Conservation (phyloP, 2,113 vertebrate species). For the Dasyornis broadbenti region DNA sequence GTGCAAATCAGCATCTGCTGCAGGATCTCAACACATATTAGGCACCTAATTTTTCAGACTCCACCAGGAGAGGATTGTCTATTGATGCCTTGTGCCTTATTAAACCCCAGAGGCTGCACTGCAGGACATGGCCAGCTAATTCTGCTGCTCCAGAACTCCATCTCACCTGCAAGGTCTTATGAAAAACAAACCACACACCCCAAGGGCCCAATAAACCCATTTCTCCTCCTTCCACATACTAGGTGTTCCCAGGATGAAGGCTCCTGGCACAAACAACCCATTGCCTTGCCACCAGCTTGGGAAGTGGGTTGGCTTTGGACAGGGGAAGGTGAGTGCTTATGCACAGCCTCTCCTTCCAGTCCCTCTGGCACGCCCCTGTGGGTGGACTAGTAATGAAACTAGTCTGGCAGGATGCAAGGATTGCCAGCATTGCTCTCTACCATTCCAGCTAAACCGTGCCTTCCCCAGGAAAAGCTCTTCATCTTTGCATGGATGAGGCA, state of each 20-base stretch:
- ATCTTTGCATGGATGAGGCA: background rate
- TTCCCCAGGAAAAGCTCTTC: background rate
- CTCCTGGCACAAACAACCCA: background rate
- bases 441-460: rapidly evolving
- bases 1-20: background rate
- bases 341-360: background rate
- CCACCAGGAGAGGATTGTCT: background rate
- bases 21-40: rapidly evolving
- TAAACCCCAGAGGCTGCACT: background rate
- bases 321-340: rapidly evolving
- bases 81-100: background rate
- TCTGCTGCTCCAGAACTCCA: background rate
- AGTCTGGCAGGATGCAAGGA: background rate
- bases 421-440: background rate
- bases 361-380: background rate
- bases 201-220: background rate
- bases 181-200: background rate
- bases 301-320: background rate
- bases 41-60: background rate
- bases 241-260: background rate
- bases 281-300: background rate
- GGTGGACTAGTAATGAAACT: background rate
- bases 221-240: background rate
- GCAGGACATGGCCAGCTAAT: background rate
- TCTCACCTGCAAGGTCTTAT: background rate